Base-by-base conservation (phyloP, 2,888 invertebrate species). In the Caenorhabditis sinica region DNA sequence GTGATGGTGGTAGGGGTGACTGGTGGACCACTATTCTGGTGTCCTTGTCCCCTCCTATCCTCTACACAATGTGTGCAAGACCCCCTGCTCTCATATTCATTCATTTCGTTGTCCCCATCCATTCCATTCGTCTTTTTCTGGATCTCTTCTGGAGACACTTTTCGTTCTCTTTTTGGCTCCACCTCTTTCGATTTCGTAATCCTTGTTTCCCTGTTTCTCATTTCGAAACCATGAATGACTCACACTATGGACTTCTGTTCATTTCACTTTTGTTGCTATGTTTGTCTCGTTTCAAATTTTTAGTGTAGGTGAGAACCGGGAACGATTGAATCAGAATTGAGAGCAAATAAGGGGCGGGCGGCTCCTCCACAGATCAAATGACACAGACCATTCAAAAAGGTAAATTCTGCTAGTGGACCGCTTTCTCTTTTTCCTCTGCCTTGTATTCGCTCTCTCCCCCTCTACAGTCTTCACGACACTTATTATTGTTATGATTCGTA, bases 21-120 rank as follows among this genome's bases (percentile, higher is more conserved):
- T 69, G 43, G 30, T 68, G 69, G 69, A 56, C 69, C 69, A 56
- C 69, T 68, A 51, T 68, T 68, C 68, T 65, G 63, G 63, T 56
- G 56, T 56, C 60, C 60, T 51, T 74, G 75, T 40, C 75, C 53
- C 66, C 40, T 61, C 58, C 45, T 66, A 63, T 45, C 56, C 51
- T 33, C 74, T 66, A 28, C 76, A 68, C 68, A 69, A 43, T 71
- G 69, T 51, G 45, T 66, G 33, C 76, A 43, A 53, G 20, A n/a
- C n/a, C n/a, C 53, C 58, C 76, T 76, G 71, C 77, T 79, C 77
- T 43, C 71, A 79, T 69, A 79, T 79, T 79, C 77, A 79, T 79
- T 79, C 77, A 71, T 79, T 79, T 79, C 53, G 56, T 53, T 30
- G 75, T 56, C 28, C 58, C 23, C 58, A 43, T 66, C 36, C 56